Evolutionary conservation across 2,797 vertebrate species (phyloP).

Genomic region (Odontamblyopus rebecca): DNA sequence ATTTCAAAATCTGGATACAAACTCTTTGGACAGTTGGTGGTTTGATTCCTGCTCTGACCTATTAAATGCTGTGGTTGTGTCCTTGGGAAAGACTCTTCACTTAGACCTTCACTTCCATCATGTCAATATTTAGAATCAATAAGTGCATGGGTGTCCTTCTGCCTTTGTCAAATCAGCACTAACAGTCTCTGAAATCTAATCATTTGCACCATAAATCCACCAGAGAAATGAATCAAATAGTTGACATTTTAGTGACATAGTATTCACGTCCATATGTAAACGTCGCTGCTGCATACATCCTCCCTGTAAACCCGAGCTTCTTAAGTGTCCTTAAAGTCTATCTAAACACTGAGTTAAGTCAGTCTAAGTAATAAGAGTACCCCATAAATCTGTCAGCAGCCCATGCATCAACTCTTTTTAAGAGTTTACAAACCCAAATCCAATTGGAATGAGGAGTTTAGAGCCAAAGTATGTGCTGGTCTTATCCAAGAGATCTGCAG

Average conservation of each 20-base stretch:
- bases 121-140: too few species aligned
- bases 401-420: not conserved
- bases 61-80: too few species aligned
- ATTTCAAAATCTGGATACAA: too few species aligned
- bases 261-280: not conserved
- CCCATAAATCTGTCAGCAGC: constrained; percentile 7
- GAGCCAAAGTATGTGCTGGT: not conserved
- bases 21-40: too few species aligned
- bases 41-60: too few species aligned
- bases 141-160: too few species aligned
- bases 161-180: too few species aligned
- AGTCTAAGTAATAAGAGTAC: constrained; percentile 3
- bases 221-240: not conserved
- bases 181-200: too few species aligned
- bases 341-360: constrained; percentile 11
- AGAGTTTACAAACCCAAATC: not conserved
- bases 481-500: constrained; percentile 3
- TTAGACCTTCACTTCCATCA: too few species aligned
- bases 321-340: constrained; percentile 10
- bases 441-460: not conserved
- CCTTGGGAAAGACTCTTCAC: too few species aligned
- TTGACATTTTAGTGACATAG: too few species aligned
- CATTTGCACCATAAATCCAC: too few species aligned
- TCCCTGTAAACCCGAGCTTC: not conserved
- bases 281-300: not conserved